A percentile compares a stretch with the other conserved stretches of the same genome.
These are phyloP conservation scores for Chloroclysta siterata DNA, from an alignment of 2,888 invertebrate species.

Conservation along the genomic window DNA sequence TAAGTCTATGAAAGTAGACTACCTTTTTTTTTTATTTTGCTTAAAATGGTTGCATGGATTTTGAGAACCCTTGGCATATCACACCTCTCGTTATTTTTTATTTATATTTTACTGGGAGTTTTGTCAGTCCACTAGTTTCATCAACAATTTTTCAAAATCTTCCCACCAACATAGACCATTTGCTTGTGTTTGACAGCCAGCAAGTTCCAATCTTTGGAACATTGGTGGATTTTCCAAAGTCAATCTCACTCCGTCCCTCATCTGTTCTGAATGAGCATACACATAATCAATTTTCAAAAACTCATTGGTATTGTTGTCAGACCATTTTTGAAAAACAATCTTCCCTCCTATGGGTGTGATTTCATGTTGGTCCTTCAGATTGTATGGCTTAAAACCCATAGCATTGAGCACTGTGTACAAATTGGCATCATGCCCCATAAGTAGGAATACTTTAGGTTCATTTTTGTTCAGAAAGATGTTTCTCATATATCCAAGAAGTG, in stretches of 20 bases:
- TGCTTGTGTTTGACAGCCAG: constrained; percentile 54
- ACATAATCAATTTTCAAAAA: constrained; percentile 69
- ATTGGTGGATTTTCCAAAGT: constrained; percentile 61
- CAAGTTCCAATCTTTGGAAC: constrained; percentile 57
- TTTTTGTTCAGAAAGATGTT: constrained; percentile 53
- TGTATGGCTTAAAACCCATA: constrained; percentile 59
- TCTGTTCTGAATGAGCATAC: constrained; percentile 61
- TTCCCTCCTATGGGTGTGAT: constrained; percentile 69
- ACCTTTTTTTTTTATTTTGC: no score
- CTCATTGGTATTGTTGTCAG: constrained; percentile 46
- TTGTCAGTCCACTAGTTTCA: constrained; percentile 14
- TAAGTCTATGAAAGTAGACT: no score
- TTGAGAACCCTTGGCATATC: no score
- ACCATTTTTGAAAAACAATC: constrained; percentile 74
- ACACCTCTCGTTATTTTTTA: no score
- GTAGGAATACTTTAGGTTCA: constrained; percentile 56
- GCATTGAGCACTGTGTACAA: constrained; percentile 64
- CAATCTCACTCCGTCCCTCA: constrained; percentile 59
- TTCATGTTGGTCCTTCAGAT: constrained; percentile 61
- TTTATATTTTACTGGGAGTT: no score
- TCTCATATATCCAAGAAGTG: constrained; percentile 61
- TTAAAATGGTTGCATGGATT: no score
- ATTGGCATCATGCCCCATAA: constrained; percentile 78
- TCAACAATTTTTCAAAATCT: constrained; percentile 31
- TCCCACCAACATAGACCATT: constrained; percentile 69